phyloP scores from a whole-genome alignment of 2,113 vertebrate genomes.

The Orycteropus afer region DNA sequence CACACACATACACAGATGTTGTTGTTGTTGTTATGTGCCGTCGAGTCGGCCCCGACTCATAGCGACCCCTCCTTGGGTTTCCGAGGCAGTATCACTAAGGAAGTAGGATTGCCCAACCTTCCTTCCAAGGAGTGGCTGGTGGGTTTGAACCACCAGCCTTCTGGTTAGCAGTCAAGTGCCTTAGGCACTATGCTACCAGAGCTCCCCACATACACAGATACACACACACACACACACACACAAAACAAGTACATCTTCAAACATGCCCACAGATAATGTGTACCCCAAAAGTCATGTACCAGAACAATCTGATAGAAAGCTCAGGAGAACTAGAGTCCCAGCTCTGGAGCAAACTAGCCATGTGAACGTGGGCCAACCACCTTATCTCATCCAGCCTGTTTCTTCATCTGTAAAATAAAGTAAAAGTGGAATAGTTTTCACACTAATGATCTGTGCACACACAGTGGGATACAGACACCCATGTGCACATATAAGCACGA shows the following conservation, averaged over 20 bases:
- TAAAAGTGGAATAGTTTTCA: not conserved
- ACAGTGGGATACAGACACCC: not conserved
- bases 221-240: not conserved
- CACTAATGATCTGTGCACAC: fast-evolving
- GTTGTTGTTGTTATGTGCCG: no score
- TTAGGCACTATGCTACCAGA: no score
- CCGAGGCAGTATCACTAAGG: no score
- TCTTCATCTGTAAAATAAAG: not conserved
- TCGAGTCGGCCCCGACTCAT: no score
- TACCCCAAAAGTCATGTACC: not conserved
- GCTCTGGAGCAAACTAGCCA: not conserved
- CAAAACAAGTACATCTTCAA: not conserved
- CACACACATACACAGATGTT: no score
- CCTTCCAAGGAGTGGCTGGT: no score
- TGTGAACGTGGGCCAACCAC: not conserved
- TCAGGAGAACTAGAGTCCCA: not conserved
- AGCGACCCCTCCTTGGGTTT: no score
- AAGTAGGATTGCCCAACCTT: no score
- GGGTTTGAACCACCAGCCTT: no score
- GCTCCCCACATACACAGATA: no score
- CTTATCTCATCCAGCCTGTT: not conserved
- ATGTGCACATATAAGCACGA: fast-evolving
- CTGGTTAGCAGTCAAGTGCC: no score
- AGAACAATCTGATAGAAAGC: not conserved
- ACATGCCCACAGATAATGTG: not conserved